A percentile compares a stretch with the other conserved stretches of the same genome.
Evolutionary conservation across 2,888 invertebrate genomes (phyloP).

Genomic region (Alsophila aescularia): DNA sequence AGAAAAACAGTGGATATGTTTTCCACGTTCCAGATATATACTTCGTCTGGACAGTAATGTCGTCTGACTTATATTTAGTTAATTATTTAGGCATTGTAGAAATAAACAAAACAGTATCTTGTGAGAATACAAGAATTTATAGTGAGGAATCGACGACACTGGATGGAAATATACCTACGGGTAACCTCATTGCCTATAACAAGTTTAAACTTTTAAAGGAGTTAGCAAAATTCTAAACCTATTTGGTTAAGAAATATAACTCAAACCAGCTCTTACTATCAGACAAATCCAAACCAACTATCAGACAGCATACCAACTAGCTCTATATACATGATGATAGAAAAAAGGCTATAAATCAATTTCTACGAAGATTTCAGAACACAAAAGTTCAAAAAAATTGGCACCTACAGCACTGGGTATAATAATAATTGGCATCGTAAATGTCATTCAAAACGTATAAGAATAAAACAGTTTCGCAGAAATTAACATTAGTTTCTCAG

Average conservation of each 20-base stretch:
- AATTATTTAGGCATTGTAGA: conserved; percentile 7
- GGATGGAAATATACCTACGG: neutral
- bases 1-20: conserved; percentile 10
- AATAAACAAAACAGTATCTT: conserved; percentile 7
- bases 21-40: conserved; percentile 13
- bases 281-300: neutral
- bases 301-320: neutral
- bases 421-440: conserved; percentile 18
- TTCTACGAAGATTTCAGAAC: neutral
- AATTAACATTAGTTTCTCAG: neutral
- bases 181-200: no score
- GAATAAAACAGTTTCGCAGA: conserved; percentile 1
- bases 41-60: conserved; percentile 10
- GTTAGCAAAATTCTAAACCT: no score
- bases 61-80: conserved; percentile 23
- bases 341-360: conserved; percentile 6
- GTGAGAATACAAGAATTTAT: conserved; percentile 1
- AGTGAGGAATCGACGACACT: neutral
- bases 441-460: conserved; percentile 1
- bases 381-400: neutral
- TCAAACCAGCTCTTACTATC: no score
- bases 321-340: neutral
- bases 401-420: neutral
- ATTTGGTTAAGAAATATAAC: no score
- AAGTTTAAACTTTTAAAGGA: no score